Conservation (phyloP, 1,140 invertebrate genomes). For the Trichonephila clavata region DNA sequence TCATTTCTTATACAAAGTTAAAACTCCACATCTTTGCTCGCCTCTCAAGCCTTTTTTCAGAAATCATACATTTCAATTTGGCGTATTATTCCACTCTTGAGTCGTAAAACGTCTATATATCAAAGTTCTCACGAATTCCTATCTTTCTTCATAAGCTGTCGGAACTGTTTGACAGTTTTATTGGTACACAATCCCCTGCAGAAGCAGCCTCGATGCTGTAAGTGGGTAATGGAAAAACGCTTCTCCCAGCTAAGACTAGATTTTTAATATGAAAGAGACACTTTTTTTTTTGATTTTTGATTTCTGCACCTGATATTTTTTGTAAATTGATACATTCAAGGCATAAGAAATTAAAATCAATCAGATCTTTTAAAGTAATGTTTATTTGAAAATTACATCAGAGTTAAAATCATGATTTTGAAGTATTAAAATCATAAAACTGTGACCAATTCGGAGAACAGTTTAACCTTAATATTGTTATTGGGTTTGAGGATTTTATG, state of each 20-base stretch:
- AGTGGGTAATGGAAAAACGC: not conserved
- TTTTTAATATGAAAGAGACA: not conserved
- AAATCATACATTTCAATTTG: constrained; percentile 22
- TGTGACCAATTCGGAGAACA: too few species aligned
- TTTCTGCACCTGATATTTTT: not conserved
- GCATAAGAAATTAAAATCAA: not conserved
- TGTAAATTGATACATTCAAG: not conserved
- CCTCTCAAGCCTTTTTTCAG: not conserved
- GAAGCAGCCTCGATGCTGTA: not conserved
- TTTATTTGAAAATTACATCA: too few species aligned
- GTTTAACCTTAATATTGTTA: too few species aligned
- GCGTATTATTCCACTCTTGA: not conserved
- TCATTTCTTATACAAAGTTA: too few species aligned
- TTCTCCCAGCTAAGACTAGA: not conserved
- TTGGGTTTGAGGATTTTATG: too few species aligned
- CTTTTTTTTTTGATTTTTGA: not conserved
- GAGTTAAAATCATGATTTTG: too few species aligned
- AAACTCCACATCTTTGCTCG: too few species aligned
- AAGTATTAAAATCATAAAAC: too few species aligned
- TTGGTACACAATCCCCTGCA: not conserved
- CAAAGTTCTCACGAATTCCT: not conserved
- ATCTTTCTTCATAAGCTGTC: constrained; percentile 17
- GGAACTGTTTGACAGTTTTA: constrained; percentile 1
- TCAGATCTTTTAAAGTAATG: too few species aligned
- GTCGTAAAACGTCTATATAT: not conserved